These are phyloP conservation scores for Drosophila sp. DNA, from an alignment of 1,140 invertebrate species.

Conservation along the genomic window DNA sequence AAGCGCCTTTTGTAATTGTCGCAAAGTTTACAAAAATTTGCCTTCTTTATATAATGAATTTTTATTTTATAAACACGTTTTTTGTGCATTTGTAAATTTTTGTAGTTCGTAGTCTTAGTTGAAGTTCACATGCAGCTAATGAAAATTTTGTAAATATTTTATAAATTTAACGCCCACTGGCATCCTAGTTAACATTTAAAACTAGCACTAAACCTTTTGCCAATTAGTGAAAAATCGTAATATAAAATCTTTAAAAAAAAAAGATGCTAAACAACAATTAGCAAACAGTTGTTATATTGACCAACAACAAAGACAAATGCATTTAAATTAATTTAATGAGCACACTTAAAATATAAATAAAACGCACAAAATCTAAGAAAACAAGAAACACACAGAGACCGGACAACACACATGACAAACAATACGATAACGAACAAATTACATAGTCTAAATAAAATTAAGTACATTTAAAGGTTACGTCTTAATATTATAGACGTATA, in stretches of 20 bases:
- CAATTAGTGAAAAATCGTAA: constrained; percentile 62
- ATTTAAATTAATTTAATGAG: constrained; percentile 72
- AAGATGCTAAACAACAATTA: constrained; percentile 19
- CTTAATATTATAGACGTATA: constrained; percentile 13
- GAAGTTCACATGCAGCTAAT: constrained; percentile 49
- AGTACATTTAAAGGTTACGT: constrained; percentile 22
- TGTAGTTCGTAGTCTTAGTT: constrained; percentile 76
- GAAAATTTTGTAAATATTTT: constrained; percentile 75
- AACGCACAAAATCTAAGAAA: constrained; percentile 39
- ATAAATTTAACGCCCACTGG: constrained; percentile 59
- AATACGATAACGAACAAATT: constrained; percentile 43
- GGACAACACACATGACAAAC: constrained; percentile 36
- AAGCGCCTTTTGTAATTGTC: constrained; percentile 30
- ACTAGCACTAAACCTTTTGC: constrained; percentile 58
- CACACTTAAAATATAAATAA: constrained; percentile 33
- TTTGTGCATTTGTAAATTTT: constrained; percentile 77
- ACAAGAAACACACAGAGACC: constrained; percentile 8
- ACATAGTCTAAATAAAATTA: constrained; percentile 47
- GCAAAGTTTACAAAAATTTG: constrained; percentile 60
- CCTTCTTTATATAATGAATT: constrained; percentile 44
- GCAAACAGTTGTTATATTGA: constrained; percentile 51
- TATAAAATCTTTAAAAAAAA: constrained; percentile 18
- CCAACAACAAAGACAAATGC: constrained; percentile 60
- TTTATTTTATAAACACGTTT: constrained; percentile 19
- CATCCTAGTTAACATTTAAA: constrained; percentile 78